Evolutionary conservation across 2,888 invertebrate genomes (phyloP).

Genomic region (Agrenia bidenticulata): DNA sequence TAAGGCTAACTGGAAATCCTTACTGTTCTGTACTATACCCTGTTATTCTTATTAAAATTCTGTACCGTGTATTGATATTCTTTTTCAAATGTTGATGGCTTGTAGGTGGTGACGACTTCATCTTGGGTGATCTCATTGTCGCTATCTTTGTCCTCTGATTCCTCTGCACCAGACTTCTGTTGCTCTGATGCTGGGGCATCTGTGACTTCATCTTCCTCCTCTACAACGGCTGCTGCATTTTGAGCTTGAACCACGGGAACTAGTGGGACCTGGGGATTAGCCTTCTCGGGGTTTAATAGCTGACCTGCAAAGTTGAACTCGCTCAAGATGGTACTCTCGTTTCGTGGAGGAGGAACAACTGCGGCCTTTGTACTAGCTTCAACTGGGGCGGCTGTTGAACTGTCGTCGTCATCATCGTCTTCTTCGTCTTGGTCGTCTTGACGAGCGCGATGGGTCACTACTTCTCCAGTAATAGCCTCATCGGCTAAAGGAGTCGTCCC

Average conservation of each 20-base stretch:
- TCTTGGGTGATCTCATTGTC: conserved; percentile 36
- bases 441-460: conserved; percentile 25
- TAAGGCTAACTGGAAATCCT: not conserved
- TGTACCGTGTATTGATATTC: conserved; percentile 34
- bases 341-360: conserved; percentile 13
- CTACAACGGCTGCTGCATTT: conserved; percentile 11
- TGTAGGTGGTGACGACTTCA: conserved; percentile 29
- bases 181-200: conserved; percentile 6
- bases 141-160: conserved; percentile 23
- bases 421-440: conserved; percentile 42
- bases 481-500: conserved; percentile 13
- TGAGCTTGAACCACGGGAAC: conserved; percentile 7
- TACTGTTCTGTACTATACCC: conserved; percentile 23
- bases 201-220: conserved; percentile 14
- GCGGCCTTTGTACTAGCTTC: conserved; percentile 13
- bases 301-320: conserved; percentile 24
- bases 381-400: conserved; percentile 22
- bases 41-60: conserved; percentile 18
- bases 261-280: not conserved
- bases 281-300: not conserved
- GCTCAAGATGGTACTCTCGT: conserved; percentile 22
- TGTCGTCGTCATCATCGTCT: conserved; percentile 41
- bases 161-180: conserved; percentile 19
- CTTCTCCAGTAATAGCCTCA: conserved; percentile 1
- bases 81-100: conserved; percentile 21